These are phyloP conservation scores for Tiliacea aurago DNA, from an alignment of 2,888 invertebrate genomes.

Conservation along the genomic window DNA sequence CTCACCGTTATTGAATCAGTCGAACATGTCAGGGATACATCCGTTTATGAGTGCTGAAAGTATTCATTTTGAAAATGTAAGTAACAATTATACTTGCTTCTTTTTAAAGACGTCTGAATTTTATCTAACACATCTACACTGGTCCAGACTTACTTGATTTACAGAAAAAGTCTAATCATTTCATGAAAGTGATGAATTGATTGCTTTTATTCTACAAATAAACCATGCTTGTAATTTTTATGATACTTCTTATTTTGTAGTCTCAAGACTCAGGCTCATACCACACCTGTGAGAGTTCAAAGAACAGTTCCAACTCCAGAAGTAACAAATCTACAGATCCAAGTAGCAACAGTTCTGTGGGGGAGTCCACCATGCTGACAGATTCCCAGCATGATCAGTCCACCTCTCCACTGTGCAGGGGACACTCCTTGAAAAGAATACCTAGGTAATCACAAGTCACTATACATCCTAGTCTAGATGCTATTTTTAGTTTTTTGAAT, in stretches of 20 bases:
- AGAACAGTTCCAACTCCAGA: slow-evolving; percentile 80
- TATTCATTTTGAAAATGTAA: slow-evolving; percentile 85
- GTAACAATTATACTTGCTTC: slow-evolving; percentile 58
- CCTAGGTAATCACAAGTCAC: slow-evolving; percentile 79
- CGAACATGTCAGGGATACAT: slow-evolving; percentile 93
- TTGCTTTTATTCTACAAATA: not conserved
- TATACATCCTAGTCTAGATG: not conserved
- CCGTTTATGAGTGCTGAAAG: slow-evolving; percentile 94
- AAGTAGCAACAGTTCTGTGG: slow-evolving; percentile 86
- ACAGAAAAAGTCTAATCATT: not conserved
- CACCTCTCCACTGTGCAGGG: slow-evolving; percentile 90
- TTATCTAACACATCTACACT: not conserved
- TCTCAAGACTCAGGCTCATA: slow-evolving; percentile 85
- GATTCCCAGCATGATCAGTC: slow-evolving; percentile 90
- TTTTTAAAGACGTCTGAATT: not conserved
- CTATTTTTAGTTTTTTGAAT: not conserved
- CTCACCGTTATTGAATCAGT: slow-evolving; percentile 80
- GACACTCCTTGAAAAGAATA: slow-evolving; percentile 86
- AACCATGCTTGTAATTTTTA: not conserved
- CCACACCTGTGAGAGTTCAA: slow-evolving; percentile 88
- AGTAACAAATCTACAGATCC: slow-evolving; percentile 86
- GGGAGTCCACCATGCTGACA: slow-evolving; percentile 84
- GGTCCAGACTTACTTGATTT: not conserved
- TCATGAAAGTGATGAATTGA: not conserved
- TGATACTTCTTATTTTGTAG: slow-evolving; percentile 67